Evolutionary conservation across 1,140 invertebrate genomes (phyloP).

Genomic region (Dreissena polymorpha): DNA sequence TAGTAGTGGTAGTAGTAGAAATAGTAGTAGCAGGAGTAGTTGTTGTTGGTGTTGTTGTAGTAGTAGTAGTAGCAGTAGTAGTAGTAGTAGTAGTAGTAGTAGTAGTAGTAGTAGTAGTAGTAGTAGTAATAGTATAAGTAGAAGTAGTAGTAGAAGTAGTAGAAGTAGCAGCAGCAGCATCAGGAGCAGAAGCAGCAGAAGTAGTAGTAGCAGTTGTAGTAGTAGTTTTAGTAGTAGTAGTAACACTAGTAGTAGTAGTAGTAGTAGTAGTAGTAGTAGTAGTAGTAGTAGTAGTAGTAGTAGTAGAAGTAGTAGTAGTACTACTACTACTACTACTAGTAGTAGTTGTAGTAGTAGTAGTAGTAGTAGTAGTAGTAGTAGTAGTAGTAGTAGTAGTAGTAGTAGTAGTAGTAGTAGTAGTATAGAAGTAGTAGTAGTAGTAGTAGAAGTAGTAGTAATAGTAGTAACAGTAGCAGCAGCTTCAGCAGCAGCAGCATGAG

Average conservation of each 20-base stretch:
- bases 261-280: conserved; percentile 80
- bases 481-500: neutral
- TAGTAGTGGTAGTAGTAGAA: no score
- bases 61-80: conserved; percentile 17
- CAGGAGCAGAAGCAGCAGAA: conserved; percentile 40
- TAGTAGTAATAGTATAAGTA: neutral
- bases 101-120: no score
- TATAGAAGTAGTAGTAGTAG: neutral
- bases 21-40: no score
- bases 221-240: conserved; percentile 36
- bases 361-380: conserved; percentile 11
- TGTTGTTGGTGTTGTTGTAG: no score
- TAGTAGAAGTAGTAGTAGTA: conserved; percentile 79
- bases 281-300: conserved; percentile 83
- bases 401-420: neutral
- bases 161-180: conserved; percentile 16
- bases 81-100: no score
- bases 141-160: conserved; percentile 1
- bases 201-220: conserved; percentile 42
- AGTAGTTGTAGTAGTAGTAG: conserved; percentile 14
- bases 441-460: neutral
- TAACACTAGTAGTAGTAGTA: conserved; percentile 54
- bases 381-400: neutral
- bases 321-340: conserved; percentile 54
- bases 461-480: neutral